A percentile compares a stretch with the other conserved stretches of the same genome.
Evolutionary conservation across 1,140 invertebrate genomes (phyloP).

Genomic region (Platyura marginata): DNA sequence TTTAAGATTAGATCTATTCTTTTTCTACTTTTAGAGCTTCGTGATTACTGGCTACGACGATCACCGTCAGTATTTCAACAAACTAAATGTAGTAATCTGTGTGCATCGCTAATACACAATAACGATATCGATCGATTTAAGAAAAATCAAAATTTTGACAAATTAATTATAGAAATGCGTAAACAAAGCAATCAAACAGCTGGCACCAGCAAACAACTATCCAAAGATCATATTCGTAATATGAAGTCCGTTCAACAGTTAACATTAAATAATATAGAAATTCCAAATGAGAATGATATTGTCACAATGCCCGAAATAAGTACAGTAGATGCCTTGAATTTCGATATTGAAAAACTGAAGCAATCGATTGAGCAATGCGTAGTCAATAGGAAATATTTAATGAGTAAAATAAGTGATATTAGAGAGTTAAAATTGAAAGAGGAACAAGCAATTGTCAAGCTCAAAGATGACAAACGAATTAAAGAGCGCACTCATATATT

Average conservation of each 20-base stretch:
- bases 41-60: constrained; percentile 7
- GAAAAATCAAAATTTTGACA: background rate
- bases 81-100: constrained; percentile 14
- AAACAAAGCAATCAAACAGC: background rate
- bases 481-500: constrained; percentile 17
- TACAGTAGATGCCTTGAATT: constrained; percentile 8
- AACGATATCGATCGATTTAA: constrained; percentile 14
- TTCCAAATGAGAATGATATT: constrained; percentile 1
- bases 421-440: background rate
- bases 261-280: background rate
- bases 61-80: constrained; percentile 22
- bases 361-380: constrained; percentile 11
- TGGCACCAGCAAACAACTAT: background rate
- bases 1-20: background rate
- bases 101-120: constrained; percentile 20
- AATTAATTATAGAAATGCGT: background rate
- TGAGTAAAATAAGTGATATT: constrained; percentile 3
- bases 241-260: background rate
- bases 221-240: background rate
- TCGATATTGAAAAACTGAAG: constrained; percentile 15
- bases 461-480: constrained; percentile 13
- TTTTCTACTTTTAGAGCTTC: background rate
- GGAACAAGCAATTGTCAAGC: background rate
- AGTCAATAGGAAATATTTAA: background rate
- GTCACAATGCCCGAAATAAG: background rate